A percentile compares a stretch with the other conserved stretches of the same genome.
Evolutionary conservation across 2,113 vertebrate genomes (phyloP).

Genomic region (Aix galericulata): DNA sequence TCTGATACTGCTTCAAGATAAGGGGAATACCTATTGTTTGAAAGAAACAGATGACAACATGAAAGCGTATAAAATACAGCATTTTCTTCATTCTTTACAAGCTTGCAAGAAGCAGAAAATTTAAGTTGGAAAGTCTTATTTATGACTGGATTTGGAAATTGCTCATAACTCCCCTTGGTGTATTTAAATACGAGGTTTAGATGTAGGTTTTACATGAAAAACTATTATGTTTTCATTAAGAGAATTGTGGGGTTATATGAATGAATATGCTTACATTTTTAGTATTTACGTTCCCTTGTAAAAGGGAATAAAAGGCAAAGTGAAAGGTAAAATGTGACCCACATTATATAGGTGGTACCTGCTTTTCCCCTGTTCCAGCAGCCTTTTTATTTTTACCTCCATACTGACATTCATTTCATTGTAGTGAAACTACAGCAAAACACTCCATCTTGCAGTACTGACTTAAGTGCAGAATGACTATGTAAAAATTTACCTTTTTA

Average conservation of each 20-base stretch:
- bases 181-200: neutral
- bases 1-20: neutral
- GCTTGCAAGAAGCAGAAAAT: neutral
- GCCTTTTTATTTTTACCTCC: neutral
- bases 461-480: neutral
- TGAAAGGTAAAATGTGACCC: neutral
- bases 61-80: neutral
- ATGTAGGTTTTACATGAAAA: neutral
- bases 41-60: slow-evolving; percentile 1
- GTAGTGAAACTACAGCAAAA: neutral
- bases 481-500: neutral
- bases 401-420: neutral
- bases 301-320: neutral
- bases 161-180: neutral
- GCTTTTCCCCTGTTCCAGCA: neutral
- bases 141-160: neutral
- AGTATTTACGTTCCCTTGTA: neutral
- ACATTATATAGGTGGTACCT: neutral
- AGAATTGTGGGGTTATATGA: neutral
- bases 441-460: neutral
- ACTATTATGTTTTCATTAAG: neutral
- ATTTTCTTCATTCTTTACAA: neutral
- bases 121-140: neutral
- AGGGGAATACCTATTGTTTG: neutral
- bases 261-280: neutral